These are phyloP conservation scores for Callionymus lyra DNA, from an alignment of 2,113 vertebrate species.

Conservation along the genomic window DNA sequence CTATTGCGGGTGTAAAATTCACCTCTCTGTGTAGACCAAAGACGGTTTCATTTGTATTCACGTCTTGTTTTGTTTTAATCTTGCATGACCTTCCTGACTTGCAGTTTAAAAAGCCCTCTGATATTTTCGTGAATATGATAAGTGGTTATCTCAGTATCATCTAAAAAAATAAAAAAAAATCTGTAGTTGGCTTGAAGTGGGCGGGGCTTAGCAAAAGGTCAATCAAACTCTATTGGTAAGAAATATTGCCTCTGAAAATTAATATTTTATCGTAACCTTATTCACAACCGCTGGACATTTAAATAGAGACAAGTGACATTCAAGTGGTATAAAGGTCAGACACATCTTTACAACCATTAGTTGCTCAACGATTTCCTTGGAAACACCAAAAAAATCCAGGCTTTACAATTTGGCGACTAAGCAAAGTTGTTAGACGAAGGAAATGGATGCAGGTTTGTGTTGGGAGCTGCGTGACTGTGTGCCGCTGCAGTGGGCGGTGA, in stretches of 20 bases:
- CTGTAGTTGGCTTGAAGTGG: no score
- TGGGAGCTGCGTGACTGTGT: conserved; percentile 11
- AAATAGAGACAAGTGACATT: background rate
- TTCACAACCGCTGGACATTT: background rate
- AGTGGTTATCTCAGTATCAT: no score
- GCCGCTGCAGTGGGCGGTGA: conserved; percentile 18
- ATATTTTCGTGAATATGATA: no score
- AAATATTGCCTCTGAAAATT: background rate
- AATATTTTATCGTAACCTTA: background rate
- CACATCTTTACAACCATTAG: conserved; percentile 1
- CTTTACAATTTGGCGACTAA: no score
- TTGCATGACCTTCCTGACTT: no score
- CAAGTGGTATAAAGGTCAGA: conserved; percentile 1
- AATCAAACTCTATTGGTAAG: background rate
- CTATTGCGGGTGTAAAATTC: no score
- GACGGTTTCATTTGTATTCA: no score
- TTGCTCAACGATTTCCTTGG: no score
- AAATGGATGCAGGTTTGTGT: background rate
- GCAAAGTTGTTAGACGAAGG: no score
- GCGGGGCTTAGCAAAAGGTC: background rate
- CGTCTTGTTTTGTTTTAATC: no score
- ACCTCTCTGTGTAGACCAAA: no score
- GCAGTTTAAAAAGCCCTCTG: background rate
- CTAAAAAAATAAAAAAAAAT: no score
- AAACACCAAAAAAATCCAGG: background rate